Conservation (phyloP, 2,888 invertebrate species). For the Drosophila macrospina region DNA sequence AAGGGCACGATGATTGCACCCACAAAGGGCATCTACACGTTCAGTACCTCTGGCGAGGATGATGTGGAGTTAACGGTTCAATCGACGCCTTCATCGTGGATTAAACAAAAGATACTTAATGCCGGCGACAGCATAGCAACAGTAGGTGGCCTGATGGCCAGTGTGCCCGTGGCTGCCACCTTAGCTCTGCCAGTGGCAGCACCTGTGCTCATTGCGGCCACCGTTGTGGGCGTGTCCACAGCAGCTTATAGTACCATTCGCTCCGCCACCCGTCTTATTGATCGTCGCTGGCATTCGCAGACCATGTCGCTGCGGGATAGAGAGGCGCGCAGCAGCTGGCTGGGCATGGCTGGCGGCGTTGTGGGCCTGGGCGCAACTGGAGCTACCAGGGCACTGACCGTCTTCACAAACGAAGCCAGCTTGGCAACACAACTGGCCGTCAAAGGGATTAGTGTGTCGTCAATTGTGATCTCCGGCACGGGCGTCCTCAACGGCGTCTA, state of each 20-base stretch:
- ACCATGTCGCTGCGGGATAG: slow-evolving; percentile 58
- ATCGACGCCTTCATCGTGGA: slow-evolving; percentile 65
- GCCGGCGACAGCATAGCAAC: slow-evolving; percentile 67
- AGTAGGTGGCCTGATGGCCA: slow-evolving; percentile 68
- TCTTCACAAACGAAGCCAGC: slow-evolving; percentile 49
- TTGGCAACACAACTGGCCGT: slow-evolving; percentile 61
- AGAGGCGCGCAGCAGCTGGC: slow-evolving; percentile 77
- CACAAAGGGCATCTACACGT: slow-evolving; percentile 81
- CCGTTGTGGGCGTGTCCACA: slow-evolving; percentile 58
- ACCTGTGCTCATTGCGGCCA: slow-evolving; percentile 63
- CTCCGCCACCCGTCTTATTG: slow-evolving; percentile 59
- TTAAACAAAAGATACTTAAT: slow-evolving; percentile 43
- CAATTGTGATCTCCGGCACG: slow-evolving; percentile 73
- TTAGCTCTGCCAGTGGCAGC: slow-evolving; percentile 63
- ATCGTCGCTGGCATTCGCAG: slow-evolving; percentile 74
- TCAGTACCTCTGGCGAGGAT: slow-evolving; percentile 30
- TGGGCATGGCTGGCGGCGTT: slow-evolving; percentile 76
- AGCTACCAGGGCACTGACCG: slow-evolving; percentile 61
- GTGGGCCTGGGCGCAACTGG: slow-evolving; percentile 65
- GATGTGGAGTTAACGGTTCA: slow-evolving; percentile 65
- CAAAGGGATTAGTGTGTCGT: slow-evolving; percentile 72
- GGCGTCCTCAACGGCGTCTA: slow-evolving; percentile 71
- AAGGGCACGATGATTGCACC: slow-evolving; percentile 85
- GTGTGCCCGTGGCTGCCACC: slow-evolving; percentile 58
- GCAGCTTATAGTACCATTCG: slow-evolving; percentile 70